Base-by-base conservation (phyloP, 1,140 invertebrate genomes). In the Achroia grisella region DNA sequence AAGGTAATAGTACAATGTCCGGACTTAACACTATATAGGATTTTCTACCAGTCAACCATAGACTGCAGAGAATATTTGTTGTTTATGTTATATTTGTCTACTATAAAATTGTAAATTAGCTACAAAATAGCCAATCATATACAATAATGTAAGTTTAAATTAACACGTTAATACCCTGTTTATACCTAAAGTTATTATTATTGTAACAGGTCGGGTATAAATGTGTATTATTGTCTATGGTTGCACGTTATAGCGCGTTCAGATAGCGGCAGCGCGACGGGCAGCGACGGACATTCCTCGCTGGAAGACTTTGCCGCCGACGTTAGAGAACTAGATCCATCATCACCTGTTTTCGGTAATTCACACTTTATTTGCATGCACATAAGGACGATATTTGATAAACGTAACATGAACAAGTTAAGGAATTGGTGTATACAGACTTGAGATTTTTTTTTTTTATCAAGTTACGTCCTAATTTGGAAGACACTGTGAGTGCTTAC, bases 281-380 rank as follows among this genome's bases (percentile, higher is more conserved):
- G 64, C 46, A 64, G 74, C 45, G 73, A 77, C 23, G 52, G 51
- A 1, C 59, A 69, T 44, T 73, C 68, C 4, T 56, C 74, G 37
- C 71, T 77, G 40, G 85, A 87, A 34, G 85, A 87, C 71, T 84
- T 77, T 64, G 79, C 76, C 9, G 76, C 81, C 8, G 85, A 86
- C 55, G 63, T 82, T 80, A 78, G 74, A 65, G 81, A 86, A 57
- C 75, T 86, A 58, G 84, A 87, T 60, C 81, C 81, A 42, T 73
- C 77, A 35, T 83, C 83, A 82, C 72, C 75, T 63, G 58, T 72
- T 56, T 86, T 87, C 74, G 79, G 87, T 86, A 86, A 87, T 11
- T 67, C 79, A 77, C 70, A 74, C 54, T 42, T 41, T 62, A n/a
- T 37, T 17, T 37, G 35, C 14, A 17, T 37, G 35, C 35, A 10